Base-by-base conservation (phyloP, 2,888 invertebrate species). In the Caenorhabditis sp. region DNA sequence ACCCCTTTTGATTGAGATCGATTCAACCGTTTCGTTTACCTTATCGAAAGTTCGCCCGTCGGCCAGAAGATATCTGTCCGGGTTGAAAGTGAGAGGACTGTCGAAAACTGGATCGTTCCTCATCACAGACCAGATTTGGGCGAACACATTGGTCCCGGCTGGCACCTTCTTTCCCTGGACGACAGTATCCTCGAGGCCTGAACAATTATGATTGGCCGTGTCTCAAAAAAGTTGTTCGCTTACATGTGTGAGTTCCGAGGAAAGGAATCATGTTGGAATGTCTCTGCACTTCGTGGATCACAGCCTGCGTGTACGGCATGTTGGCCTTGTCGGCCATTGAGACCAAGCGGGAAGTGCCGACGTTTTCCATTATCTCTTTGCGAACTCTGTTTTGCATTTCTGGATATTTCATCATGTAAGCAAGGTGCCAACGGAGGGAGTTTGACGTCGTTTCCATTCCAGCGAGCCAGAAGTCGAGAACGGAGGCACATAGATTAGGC, bases 371-470 rank as follows among this genome's bases (percentile, higher is more conserved):
- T 7, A 83, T 46, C 39, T 83, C 83, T 2, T 46, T 48, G 0
- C 82, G 66, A 15, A 80, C 62, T 62, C 72, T 81, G 2, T 78
- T 55, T 37, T 65, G 65, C 4, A 65, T 27, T 26, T 43, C 53
- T 45, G 76, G 22, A 9, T 65, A 65, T 15, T 65, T 65, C 65
- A 65, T 65, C 55, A 55, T 55, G 55, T 55, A 65, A 0, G 79
- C 73, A n/a, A 83, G 20, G 9, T 78, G 71, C 83, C 83, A 83
- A 20, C 79, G 56, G 3, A 83, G 58, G 0, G 82, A 71, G 9
- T 78, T 81, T 2, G 82, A 72, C n/a, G 83, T 81, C n/a, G 83
- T 83, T 41, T 83, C 83, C 82, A 82, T 82, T 8, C 83, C 83
- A 15, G 83, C 83, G 20, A 83, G 22, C 73, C 79, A 83, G 55